A percentile compares a stretch with the other conserved stretches of the same genome.
These are phyloP conservation scores for Diaphora mendica DNA, from an alignment of 2,888 invertebrate genomes.

Conservation along the genomic window DNA sequence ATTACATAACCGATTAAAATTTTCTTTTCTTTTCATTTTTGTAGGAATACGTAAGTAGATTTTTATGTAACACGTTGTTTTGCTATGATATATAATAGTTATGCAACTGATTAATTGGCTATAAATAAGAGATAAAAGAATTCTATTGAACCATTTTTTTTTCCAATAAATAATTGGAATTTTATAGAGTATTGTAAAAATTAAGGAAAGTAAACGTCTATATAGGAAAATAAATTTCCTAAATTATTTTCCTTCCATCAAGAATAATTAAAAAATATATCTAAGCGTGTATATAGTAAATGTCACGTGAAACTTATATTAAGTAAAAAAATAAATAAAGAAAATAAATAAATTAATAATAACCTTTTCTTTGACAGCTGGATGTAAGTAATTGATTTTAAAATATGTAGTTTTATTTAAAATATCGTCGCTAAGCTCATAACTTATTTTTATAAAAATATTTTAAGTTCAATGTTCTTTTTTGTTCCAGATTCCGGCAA, in stretches of 20 bases:
- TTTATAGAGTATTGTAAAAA: too few species aligned
- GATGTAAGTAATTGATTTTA: conserved; percentile 1
- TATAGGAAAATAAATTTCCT: too few species aligned
- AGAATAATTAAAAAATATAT: too few species aligned
- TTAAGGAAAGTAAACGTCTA: too few species aligned
- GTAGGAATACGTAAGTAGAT: conserved; percentile 6
- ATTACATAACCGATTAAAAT: not conserved
- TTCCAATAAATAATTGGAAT: too few species aligned
- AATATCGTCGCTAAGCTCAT: not conserved
- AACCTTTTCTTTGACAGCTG: not conserved
- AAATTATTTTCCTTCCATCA: too few species aligned
- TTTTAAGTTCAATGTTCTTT: not conserved
- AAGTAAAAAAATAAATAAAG: not conserved
- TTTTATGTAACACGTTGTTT: not conserved
- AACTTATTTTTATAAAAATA: not conserved
- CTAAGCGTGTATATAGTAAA: not conserved
- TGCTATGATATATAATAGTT: too few species aligned
- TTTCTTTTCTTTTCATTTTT: not conserved
- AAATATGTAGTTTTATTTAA: not conserved
- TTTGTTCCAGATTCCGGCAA: not conserved
- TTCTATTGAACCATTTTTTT: too few species aligned
- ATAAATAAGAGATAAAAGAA: too few species aligned
- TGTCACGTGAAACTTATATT: not conserved
- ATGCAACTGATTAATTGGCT: too few species aligned
- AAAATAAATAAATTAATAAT: not conserved